These are phyloP conservation scores for Drosophila fulvimacula DNA, from an alignment of 2,888 invertebrate species.

Conservation along the genomic window DNA sequence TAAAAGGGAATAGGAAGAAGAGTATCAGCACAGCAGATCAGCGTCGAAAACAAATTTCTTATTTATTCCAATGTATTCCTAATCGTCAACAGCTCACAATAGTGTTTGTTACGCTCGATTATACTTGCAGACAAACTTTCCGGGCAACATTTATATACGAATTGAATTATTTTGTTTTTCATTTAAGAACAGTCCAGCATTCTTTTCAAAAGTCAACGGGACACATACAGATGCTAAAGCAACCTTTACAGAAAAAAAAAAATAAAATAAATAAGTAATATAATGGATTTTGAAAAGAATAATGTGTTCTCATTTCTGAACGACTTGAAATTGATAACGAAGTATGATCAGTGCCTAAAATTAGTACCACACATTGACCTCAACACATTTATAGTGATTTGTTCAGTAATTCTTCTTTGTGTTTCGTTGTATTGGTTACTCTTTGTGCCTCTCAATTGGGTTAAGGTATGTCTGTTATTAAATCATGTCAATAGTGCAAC, in stretches of 20 bases:
- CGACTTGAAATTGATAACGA: conserved; percentile 15
- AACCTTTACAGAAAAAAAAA: background rate
- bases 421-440: conserved; percentile 66
- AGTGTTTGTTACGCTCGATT: background rate
- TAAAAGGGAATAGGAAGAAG: background rate
- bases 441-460: conserved; percentile 73
- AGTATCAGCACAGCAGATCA: conserved; percentile 1
- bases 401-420: conserved; percentile 10
- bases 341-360: conserved; percentile 17
- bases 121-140: conserved; percentile 7
- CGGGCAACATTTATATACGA: conserved; percentile 6
- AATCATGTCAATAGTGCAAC: background rate
- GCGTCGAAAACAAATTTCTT: background rate
- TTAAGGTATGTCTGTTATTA: conserved; percentile 60
- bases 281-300: conserved; percentile 1
- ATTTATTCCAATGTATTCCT: conserved; percentile 6
- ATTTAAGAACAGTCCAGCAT: conserved; percentile 4
- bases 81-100: background rate
- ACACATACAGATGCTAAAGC: background rate
- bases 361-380: background rate
- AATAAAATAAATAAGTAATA: too few species aligned
- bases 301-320: background rate
- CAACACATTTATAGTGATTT: background rate
- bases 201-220: conserved; percentile 1
- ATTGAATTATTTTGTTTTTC: conserved; percentile 11